Conservation (phyloP, 2,113 vertebrate genomes). For the Sclerurus mexicanus region DNA sequence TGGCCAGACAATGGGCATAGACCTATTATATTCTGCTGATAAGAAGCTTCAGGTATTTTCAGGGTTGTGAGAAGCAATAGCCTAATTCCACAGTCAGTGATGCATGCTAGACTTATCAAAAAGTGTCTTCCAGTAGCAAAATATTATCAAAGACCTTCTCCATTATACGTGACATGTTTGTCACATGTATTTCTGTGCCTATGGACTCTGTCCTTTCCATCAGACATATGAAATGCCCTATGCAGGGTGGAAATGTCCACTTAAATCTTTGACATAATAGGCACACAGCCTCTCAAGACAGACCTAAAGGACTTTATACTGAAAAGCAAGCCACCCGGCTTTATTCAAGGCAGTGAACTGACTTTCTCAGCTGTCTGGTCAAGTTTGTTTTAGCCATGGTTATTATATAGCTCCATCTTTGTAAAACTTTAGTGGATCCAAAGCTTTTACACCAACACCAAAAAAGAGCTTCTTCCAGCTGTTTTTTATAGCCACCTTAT, state of each 20-base stretch:
- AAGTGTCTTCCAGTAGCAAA: not conserved
- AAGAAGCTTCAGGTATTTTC: not conserved
- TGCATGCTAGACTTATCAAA: not conserved
- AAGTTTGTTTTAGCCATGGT: not conserved
- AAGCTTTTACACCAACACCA: not conserved
- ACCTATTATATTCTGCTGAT: not conserved
- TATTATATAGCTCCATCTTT: not conserved
- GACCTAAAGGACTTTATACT: not conserved
- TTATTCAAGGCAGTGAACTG: not conserved
- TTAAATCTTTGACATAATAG: not conserved
- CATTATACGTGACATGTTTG: rapidly evolving
- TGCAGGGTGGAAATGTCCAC: not conserved
- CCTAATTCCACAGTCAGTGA: not conserved
- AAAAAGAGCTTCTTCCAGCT: not conserved
- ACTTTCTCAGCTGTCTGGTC: not conserved
- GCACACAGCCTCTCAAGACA: not conserved
- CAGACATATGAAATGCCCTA: not conserved
- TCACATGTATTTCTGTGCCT: rapidly evolving
- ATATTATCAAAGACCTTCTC: not conserved
- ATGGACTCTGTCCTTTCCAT: not conserved
- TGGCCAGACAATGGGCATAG: not conserved
- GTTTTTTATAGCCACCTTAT: not conserved
- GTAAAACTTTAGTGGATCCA: not conserved
- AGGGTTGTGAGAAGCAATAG: not conserved
- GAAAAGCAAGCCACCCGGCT: not conserved